Conservation (phyloP, 2,888 invertebrate genomes). For the Asteroscopus sphinx region DNA sequence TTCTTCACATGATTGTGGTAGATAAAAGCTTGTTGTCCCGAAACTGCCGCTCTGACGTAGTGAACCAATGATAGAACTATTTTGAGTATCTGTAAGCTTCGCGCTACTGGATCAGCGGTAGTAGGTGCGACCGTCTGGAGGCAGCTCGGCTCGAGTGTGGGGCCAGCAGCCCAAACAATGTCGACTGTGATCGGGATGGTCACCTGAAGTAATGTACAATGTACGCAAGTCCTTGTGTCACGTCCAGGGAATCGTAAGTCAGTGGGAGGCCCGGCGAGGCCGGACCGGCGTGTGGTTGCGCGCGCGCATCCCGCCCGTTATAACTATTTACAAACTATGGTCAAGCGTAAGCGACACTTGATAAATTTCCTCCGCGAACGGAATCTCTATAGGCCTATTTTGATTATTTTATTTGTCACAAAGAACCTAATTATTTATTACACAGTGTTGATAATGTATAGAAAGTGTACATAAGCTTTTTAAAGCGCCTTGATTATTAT, state of each 20-base stretch:
- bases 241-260: constrained; percentile 39
- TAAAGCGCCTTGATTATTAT: constrained; percentile 79
- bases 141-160: constrained; percentile 17
- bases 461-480: constrained; percentile 82
- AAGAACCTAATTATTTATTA: constrained; percentile 72
- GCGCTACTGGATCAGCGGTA: constrained; percentile 12
- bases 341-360: constrained; percentile 68
- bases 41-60: constrained; percentile 47
- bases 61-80: constrained; percentile 34
- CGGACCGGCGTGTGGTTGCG: constrained; percentile 39
- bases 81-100: constrained; percentile 27
- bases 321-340: constrained; percentile 65
- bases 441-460: constrained; percentile 78
- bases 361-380: constrained; percentile 60
- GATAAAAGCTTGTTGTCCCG: constrained; percentile 44
- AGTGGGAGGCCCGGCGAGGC: constrained; percentile 14
- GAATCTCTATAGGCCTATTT: constrained; percentile 75
- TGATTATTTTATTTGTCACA: constrained; percentile 65
- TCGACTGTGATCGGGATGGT: constrained; percentile 12
- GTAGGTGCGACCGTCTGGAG: constrained; percentile 8
- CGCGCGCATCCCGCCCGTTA: constrained; percentile 59
- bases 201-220: constrained; percentile 19
- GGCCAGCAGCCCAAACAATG: constrained; percentile 8
- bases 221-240: constrained; percentile 28
- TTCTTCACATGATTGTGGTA: constrained; percentile 48